These are phyloP conservation scores for Synergus itoensis DNA, from an alignment of 2,888 invertebrate genomes.

Conservation along the genomic window DNA sequence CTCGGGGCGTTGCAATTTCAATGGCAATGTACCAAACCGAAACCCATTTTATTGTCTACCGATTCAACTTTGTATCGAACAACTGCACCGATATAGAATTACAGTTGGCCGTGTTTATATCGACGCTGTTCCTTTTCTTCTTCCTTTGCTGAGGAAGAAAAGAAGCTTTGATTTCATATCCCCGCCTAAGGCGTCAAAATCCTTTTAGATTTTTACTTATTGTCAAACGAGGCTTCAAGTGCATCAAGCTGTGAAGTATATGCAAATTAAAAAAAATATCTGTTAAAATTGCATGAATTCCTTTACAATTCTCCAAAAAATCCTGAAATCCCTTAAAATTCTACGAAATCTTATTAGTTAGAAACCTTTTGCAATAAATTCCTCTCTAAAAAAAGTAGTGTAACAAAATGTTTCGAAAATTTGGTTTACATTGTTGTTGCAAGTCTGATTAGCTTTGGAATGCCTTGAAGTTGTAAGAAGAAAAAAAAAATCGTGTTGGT, in stretches of 20 bases:
- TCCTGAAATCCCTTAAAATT: no score
- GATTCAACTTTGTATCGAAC: constrained; percentile 28
- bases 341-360: no score
- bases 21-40: constrained; percentile 14
- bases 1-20: constrained; percentile 27
- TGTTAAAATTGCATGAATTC: no score
- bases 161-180: neutral
- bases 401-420: no score
- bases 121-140: neutral
- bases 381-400: no score
- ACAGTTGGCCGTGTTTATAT: constrained; percentile 14
- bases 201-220: neutral
- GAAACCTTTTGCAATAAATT: no score
- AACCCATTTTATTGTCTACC: constrained; percentile 23
- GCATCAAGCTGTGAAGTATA: neutral
- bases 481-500: no score
- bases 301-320: no score
- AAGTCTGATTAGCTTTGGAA: no score
- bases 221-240: neutral
- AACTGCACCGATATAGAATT: constrained; percentile 28
- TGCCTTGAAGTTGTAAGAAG: no score
- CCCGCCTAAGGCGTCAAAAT: neutral
- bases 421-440: no score
- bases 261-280: no score
- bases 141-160: neutral